A percentile compares a stretch with the other conserved stretches of the same genome.
phyloP scores from a whole-genome alignment of 2,797 vertebrate genomes.

The Lophura swinhoii region DNA sequence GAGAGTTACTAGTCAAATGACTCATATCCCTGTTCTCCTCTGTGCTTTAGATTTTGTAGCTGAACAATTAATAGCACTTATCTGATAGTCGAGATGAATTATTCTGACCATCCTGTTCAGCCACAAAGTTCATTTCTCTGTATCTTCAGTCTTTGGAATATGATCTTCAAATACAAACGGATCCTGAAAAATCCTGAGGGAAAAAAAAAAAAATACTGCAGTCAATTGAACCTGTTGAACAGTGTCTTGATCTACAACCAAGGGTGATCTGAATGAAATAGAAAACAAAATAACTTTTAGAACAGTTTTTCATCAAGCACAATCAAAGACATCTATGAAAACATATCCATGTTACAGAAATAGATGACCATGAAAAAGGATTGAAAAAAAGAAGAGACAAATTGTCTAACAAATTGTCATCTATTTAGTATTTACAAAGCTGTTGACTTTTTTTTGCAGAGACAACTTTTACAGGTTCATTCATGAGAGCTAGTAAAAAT shows the following conservation, averaged over 20 bases:
- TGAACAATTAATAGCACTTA: neutral
- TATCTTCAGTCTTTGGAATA: neutral
- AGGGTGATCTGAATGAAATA: neutral
- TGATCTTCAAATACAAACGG: neutral
- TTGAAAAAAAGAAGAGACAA: neutral
- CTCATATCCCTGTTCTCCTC: neutral
- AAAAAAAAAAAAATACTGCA: neutral
- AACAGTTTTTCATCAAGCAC: neutral
- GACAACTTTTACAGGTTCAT: neutral
- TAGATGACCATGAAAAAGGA: neutral
- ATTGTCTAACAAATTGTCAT: no score
- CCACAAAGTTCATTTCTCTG: neutral
- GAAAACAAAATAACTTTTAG: neutral
- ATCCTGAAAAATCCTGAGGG: neutral
- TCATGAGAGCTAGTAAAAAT: neutral
- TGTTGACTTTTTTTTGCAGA: neutral
- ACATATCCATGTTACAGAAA: neutral
- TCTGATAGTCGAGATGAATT: neutral
- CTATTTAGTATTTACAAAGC: neutral
- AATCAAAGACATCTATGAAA: neutral
- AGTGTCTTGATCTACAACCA: neutral
- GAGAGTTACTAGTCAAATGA: constrained; percentile 13
- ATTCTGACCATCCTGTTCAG: neutral
- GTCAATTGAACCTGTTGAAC: neutral
- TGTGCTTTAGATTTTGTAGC: neutral